Conservation (phyloP, 2,888 invertebrate species). For the Caenorhabditis uteleia region DNA sequence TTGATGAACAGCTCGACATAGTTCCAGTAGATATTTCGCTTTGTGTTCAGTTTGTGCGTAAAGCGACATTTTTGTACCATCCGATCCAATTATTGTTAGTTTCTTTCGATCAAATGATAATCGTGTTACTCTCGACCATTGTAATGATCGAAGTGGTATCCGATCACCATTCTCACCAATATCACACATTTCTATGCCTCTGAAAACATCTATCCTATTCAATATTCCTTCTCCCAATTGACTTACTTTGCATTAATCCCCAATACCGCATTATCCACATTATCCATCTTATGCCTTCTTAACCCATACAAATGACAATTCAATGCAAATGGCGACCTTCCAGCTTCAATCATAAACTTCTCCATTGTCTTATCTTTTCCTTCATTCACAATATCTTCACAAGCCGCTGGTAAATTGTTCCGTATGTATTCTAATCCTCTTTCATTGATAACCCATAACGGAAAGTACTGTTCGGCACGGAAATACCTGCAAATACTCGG, state of each 20-base stretch:
- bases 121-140: slow-evolving; percentile 94
- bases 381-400: slow-evolving; percentile 80
- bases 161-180: slow-evolving; percentile 70
- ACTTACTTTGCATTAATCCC: slow-evolving; percentile 81
- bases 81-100: slow-evolving; percentile 83
- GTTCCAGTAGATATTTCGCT: slow-evolving; percentile 85
- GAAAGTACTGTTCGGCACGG: slow-evolving; percentile 84
- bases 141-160: slow-evolving; percentile 79
- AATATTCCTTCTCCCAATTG: not conserved
- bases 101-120: slow-evolving; percentile 77
- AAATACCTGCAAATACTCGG: slow-evolving; percentile 75
- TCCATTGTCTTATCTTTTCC: slow-evolving; percentile 79
- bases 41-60: slow-evolving; percentile 92
- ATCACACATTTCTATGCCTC: slow-evolving; percentile 64
- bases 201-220: slow-evolving; percentile 12
- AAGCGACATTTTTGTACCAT: slow-evolving; percentile 78
- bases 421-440: slow-evolving; percentile 73
- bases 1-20: slow-evolving; percentile 89
- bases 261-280: slow-evolving; percentile 78
- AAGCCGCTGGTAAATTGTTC: slow-evolving; percentile 79
- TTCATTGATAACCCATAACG: slow-evolving; percentile 71
- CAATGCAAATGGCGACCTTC: slow-evolving; percentile 80
- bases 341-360: slow-evolving; percentile 87
- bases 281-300: slow-evolving; percentile 75
- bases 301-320: slow-evolving; percentile 89